Percentiles rank a stretch among this genome's conserved stretches.
Evolutionary conservation across 2,113 vertebrate genomes (phyloP).

Genomic region (Cavia aperea): DNA sequence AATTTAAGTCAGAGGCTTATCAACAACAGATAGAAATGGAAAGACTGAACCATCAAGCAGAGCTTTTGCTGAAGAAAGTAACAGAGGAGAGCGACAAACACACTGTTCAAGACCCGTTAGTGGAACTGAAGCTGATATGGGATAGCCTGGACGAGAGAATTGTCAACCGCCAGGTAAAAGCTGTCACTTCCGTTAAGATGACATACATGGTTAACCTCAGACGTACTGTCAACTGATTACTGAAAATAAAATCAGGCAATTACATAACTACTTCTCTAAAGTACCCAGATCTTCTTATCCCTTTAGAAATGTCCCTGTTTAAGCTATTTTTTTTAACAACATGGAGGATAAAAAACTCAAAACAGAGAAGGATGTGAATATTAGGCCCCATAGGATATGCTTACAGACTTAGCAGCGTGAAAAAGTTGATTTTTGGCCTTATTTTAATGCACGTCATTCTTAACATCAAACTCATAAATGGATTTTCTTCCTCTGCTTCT

Average conservation of each 20-base stretch:
- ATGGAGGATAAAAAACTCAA: background rate
- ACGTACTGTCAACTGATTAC: background rate
- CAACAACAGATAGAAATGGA: slow-evolving; percentile 99
- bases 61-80: slow-evolving; percentile 92
- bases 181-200: background rate
- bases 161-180: slow-evolving; percentile 90
- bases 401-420: too few species aligned
- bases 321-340: background rate
- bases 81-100: slow-evolving; percentile 86
- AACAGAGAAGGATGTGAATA: background rate
- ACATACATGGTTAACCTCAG: background rate
- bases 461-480: background rate
- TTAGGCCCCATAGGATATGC: background rate
- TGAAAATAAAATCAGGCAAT: background rate
- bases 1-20: slow-evolving; percentile 94
- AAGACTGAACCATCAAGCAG: slow-evolving; percentile 92
- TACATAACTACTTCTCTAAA: background rate
- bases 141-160: slow-evolving; percentile 91
- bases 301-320: background rate
- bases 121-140: slow-evolving; percentile 92
- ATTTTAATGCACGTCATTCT: background rate
- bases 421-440: background rate
- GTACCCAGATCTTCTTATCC: background rate
- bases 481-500: slow-evolving; percentile 61
- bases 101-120: slow-evolving; percentile 90